These are phyloP conservation scores for Dryoscopus gambensis DNA, from an alignment of 2,113 vertebrate species.

Conservation along the genomic window DNA sequence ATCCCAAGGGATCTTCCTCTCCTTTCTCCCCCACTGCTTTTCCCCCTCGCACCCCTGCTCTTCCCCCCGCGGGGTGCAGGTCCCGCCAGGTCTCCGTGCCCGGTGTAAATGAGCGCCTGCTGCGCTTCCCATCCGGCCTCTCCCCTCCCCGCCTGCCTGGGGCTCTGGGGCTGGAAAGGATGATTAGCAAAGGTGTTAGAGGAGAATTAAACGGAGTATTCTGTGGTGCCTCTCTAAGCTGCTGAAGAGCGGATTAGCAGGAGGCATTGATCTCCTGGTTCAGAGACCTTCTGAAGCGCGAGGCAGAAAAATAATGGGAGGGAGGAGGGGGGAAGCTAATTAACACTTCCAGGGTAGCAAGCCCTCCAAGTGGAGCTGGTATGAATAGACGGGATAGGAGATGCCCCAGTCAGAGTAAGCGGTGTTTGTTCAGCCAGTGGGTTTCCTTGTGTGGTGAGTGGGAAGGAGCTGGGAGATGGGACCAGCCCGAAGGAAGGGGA, in stretches of 20 bases:
- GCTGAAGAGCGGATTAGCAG: conserved; percentile 55
- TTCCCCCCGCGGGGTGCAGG: rapidly evolving
- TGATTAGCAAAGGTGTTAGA: conserved; percentile 18
- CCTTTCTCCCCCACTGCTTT: neutral
- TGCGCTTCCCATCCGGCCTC: rapidly evolving
- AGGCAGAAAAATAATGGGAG: conserved; percentile 36
- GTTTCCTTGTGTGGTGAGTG: rapidly evolving
- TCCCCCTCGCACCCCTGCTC: neutral
- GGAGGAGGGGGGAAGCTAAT: conserved; percentile 34
- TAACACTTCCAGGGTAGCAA: conserved; percentile 32
- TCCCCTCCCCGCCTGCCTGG: neutral
- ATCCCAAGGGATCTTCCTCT: neutral
- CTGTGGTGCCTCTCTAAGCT: conserved; percentile 48
- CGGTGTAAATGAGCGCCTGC: neutral
- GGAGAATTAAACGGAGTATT: conserved; percentile 46
- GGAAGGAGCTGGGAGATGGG: neutral
- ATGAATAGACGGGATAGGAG: neutral
- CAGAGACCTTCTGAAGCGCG: conserved; percentile 38
- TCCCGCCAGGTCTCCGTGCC: neutral
- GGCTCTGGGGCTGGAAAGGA: neutral
- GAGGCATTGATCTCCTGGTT: conserved; percentile 48
- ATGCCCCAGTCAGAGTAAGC: neutral
- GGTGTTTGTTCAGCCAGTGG: neutral
- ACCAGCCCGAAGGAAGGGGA: neutral
- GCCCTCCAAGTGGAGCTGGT: neutral